Evolutionary conservation across 2,888 invertebrate species (phyloP).

Genomic region (Neelides folsomi): DNA sequence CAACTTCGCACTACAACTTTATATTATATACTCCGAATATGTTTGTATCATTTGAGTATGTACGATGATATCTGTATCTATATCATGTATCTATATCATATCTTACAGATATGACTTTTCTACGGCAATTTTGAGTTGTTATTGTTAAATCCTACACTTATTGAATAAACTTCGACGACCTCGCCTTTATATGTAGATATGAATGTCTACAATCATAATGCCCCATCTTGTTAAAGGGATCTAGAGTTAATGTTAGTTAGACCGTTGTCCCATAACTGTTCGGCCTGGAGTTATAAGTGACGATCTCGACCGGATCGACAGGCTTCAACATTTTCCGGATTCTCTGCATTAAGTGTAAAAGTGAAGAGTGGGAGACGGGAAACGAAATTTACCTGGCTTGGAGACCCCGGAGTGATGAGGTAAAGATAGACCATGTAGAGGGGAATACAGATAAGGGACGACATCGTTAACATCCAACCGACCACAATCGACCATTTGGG

Average conservation of each 20-base stretch:
- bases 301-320: conserved; percentile 37
- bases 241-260: conserved; percentile 5
- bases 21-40: too few relatives aligned
- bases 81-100: too few relatives aligned
- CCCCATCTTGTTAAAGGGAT: too few relatives aligned
- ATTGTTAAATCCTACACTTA: too few relatives aligned
- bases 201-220: too few relatives aligned
- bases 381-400: conserved; percentile 47
- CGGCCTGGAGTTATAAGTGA: conserved; percentile 21
- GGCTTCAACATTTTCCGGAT: conserved; percentile 43
- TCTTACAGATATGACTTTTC: too few relatives aligned
- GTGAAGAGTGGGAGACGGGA: conserved; percentile 73
- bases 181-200: too few relatives aligned
- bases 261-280: conserved; percentile 32
- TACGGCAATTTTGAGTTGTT: too few relatives aligned
- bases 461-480: conserved; percentile 69
- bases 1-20: too few relatives aligned
- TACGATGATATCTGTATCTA: too few relatives aligned
- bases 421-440: conserved; percentile 67
- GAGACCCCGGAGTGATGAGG: conserved; percentile 52
- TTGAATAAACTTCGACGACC: too few relatives aligned
- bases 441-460: conserved; percentile 75
- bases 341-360: conserved; percentile 37
- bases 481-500: conserved; percentile 67
- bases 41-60: too few relatives aligned